Percentiles rank a stretch among this genome's conserved stretches.
Conservation (phyloP, 2,113 vertebrate genomes). For the Megaleporinus macrocephalus region DNA sequence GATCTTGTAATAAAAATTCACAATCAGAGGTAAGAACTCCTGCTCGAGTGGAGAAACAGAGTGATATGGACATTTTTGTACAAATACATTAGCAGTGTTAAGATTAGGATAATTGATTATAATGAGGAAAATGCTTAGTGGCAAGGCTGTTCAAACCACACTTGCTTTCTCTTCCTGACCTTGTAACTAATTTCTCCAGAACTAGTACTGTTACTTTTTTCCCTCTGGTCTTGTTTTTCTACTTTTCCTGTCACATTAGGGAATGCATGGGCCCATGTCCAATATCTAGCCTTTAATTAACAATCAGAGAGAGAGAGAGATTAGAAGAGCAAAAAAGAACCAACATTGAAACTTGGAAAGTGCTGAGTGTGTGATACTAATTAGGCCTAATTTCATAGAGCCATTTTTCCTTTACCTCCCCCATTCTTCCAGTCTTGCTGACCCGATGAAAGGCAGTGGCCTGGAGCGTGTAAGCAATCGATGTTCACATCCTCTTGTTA, state of each 20-base stretch:
- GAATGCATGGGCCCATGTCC: conserved; percentile 71
- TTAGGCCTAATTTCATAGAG: conserved; percentile 65
- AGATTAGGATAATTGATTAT: conserved; percentile 34
- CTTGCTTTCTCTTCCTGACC: conserved; percentile 33
- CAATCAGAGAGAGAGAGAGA: conserved; percentile 47
- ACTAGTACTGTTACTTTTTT: conserved; percentile 8
- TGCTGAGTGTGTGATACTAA: conserved; percentile 65
- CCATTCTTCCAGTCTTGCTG: conserved; percentile 53
- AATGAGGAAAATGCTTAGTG: conserved; percentile 21
- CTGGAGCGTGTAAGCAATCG: conserved; percentile 37
- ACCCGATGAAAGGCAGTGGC: conserved; percentile 40
- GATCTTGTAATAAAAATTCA: background rate
- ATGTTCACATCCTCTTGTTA: background rate
- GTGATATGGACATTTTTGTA: conserved; percentile 37
- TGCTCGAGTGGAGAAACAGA: background rate
- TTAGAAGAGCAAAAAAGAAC: conserved; percentile 49
- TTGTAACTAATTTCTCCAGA: conserved; percentile 47
- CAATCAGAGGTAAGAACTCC: too few species aligned
- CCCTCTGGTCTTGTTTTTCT: background rate
- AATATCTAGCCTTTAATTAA: conserved; percentile 78
- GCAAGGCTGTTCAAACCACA: conserved; percentile 48
- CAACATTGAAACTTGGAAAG: conserved; percentile 54
- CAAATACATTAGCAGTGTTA: conserved; percentile 33
- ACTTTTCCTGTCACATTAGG: conserved; percentile 60
- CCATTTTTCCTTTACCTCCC: conserved; percentile 47